phyloP scores from a whole-genome alignment of 1,140 invertebrate genomes.

The Sitophilus oryzae region DNA sequence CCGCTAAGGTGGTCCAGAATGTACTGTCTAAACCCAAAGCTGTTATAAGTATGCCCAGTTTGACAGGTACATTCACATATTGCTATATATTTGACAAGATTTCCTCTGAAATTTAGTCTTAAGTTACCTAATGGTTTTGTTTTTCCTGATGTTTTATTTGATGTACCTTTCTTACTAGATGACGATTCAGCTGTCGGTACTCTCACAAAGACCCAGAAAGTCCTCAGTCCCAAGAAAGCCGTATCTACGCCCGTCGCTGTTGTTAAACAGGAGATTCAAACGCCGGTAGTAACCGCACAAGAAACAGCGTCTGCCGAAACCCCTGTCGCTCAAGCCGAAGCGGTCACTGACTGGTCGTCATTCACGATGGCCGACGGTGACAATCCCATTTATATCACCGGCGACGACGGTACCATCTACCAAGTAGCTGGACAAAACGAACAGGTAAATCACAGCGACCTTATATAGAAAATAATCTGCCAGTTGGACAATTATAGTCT shows the following conservation, averaged over 20 bases:
- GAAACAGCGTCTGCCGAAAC: slow-evolving; percentile 6
- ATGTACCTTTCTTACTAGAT: slow-evolving; percentile 6
- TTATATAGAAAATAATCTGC: no score
- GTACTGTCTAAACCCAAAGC: slow-evolving; percentile 28
- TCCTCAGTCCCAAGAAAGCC: neutral
- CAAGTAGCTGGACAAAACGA: slow-evolving; percentile 70
- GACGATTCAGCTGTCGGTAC: slow-evolving; percentile 13
- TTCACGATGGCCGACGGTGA: slow-evolving; percentile 41
- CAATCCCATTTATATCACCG: slow-evolving; percentile 57
- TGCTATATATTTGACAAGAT: no score
- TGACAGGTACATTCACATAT: slow-evolving; percentile 24
- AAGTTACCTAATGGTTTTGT: no score
- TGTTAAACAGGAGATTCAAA: neutral
- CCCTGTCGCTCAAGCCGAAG: slow-evolving; percentile 10
- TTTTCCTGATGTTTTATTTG: neutral
- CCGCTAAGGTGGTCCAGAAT: slow-evolving; percentile 1
- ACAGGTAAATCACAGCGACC: slow-evolving; percentile 16
- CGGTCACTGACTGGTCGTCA: slow-evolving; percentile 27
- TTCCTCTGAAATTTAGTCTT: no score
- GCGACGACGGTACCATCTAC: slow-evolving; percentile 62
- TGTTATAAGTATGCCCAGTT: slow-evolving; percentile 37
- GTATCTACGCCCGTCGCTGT: neutral
- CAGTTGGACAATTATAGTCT: no score
- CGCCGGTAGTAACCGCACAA: slow-evolving; percentile 1
- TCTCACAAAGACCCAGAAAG: slow-evolving; percentile 1